These are phyloP conservation scores for Metaphire vulgaris DNA, from an alignment of 1,140 invertebrate genomes.

Conservation along the genomic window DNA sequence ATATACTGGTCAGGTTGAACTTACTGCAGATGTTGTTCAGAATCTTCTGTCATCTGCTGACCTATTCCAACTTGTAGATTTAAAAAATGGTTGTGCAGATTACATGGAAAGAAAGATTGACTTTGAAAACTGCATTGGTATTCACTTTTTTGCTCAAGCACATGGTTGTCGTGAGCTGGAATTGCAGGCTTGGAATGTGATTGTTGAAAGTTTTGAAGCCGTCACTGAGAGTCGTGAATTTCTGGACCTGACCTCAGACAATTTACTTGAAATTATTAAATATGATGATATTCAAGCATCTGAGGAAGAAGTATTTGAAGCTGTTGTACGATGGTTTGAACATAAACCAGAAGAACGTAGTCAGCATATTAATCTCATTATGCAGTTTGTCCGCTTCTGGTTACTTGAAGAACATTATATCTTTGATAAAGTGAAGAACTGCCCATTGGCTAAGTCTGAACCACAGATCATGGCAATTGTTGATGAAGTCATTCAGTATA, in stretches of 20 bases:
- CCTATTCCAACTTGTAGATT: constrained; percentile 49
- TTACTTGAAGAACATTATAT: constrained; percentile 55
- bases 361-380: constrained; percentile 37
- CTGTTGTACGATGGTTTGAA: constrained; percentile 51
- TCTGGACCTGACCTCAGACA: constrained; percentile 29
- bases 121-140: constrained; percentile 19
- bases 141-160: constrained; percentile 24
- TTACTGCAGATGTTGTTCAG: constrained; percentile 54
- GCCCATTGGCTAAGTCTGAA: constrained; percentile 39
- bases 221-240: constrained; percentile 7
- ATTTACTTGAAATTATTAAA: constrained; percentile 51
- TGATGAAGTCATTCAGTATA: constrained; percentile 19
- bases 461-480: not conserved
- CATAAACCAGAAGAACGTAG: constrained; percentile 39
- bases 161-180: constrained; percentile 15
- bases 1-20: constrained; percentile 52
- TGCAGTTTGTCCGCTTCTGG: constrained; percentile 53
- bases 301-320: constrained; percentile 55
- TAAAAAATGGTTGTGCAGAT: constrained; percentile 17
- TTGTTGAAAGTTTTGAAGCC: constrained; percentile 13
- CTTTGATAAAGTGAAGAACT: constrained; percentile 51
- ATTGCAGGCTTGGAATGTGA: constrained; percentile 9
- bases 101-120: constrained; percentile 20
- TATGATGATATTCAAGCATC: constrained; percentile 52
- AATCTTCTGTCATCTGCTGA: constrained; percentile 54